Conservation (phyloP, 2,888 invertebrate species). For the Xestia rhomboidea region DNA sequence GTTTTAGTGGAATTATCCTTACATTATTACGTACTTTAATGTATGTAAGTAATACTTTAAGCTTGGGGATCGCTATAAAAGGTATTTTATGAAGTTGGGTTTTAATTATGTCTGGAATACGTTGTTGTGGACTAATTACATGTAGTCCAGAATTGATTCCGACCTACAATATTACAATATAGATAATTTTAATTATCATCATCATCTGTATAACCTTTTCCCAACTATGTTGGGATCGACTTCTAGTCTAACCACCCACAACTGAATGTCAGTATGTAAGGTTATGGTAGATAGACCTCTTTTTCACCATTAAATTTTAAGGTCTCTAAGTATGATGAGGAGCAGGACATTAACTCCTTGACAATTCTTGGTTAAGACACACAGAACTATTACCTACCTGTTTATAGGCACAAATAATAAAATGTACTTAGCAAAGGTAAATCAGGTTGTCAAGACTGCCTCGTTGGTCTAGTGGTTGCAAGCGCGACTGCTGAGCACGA, state of each 20-base stretch:
- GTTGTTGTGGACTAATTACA: not conserved
- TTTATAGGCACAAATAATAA: not conserved
- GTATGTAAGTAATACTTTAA: constrained; percentile 37
- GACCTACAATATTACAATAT: not conserved
- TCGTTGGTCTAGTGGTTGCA: not conserved
- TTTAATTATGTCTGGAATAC: constrained; percentile 17
- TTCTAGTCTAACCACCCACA: not conserved
- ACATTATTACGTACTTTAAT: constrained; percentile 50
- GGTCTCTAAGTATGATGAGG: not conserved
- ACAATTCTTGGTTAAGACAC: not conserved
- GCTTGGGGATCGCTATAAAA: constrained; percentile 26
- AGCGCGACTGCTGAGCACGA: not conserved
- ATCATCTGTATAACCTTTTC: no score
- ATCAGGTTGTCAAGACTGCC: not conserved
- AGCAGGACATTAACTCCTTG: not conserved
- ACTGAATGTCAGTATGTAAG: no score
- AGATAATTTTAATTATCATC: not conserved
- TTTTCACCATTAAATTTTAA: not conserved
- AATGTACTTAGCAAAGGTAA: not conserved
- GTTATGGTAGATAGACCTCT: not conserved
- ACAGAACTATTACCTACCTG: not conserved
- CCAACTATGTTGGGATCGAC: no score
- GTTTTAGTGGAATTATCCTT: constrained; percentile 40
- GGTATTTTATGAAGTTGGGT: constrained; percentile 23
- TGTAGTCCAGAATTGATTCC: not conserved